Conservation (phyloP, 2,113 vertebrate genomes). For the Seriola aureovittata region DNA sequence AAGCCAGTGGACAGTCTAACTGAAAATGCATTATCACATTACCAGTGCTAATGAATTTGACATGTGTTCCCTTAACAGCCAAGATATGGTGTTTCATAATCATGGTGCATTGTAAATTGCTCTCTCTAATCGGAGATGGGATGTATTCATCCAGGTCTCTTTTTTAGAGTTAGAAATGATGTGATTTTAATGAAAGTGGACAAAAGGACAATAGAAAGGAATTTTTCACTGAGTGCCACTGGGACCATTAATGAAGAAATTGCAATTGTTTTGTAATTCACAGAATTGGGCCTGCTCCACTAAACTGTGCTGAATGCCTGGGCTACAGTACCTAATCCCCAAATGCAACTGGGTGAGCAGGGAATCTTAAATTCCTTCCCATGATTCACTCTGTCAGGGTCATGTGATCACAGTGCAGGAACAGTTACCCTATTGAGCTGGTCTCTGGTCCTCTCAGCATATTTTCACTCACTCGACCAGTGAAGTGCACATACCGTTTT, state of each 20-base stretch:
- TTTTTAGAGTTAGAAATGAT: background rate
- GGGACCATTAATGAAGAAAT: background rate
- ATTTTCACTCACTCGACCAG: constrained; percentile 11
- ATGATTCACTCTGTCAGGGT: constrained; percentile 57
- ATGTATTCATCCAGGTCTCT: background rate
- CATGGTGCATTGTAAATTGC: background rate
- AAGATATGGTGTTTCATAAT: background rate
- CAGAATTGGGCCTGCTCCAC: background rate
- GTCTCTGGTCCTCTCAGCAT: constrained; percentile 13
- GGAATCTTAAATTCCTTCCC: constrained; percentile 41
- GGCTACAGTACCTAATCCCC: constrained; percentile 21
- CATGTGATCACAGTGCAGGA: constrained; percentile 45
- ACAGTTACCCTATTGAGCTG: constrained; percentile 4
- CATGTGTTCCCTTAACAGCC: background rate
- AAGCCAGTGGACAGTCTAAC: background rate
- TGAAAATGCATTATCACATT: background rate
- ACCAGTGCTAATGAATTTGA: background rate
- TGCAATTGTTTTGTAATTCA: constrained; percentile 11
- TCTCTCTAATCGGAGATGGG: background rate
- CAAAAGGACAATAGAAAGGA: background rate
- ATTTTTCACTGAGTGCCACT: background rate
- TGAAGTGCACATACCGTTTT: background rate
- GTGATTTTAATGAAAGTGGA: background rate
- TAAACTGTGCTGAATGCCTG: background rate
- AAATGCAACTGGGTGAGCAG: constrained; percentile 18